These are phyloP conservation scores for Ciconia boyciana DNA, from an alignment of 2,113 vertebrate species.

Conservation along the genomic window DNA sequence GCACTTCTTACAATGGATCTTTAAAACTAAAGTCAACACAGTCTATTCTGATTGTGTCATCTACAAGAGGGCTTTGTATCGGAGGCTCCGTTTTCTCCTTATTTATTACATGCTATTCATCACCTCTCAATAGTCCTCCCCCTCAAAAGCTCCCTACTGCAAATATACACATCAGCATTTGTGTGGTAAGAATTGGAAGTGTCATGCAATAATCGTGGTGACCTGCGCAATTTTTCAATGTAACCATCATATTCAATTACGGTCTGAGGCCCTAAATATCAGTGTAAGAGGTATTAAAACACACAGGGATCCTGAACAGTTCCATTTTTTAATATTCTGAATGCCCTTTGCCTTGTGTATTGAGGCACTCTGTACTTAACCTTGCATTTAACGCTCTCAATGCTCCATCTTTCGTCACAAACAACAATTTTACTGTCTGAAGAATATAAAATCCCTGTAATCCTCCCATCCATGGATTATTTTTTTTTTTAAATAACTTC, in stretches of 20 bases:
- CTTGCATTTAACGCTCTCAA: background rate
- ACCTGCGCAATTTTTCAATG: background rate
- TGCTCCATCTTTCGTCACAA: background rate
- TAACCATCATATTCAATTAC: background rate
- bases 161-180: background rate
- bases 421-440: background rate
- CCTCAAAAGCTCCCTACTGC: background rate
- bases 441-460: conserved; percentile 9
- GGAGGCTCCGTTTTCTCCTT: background rate
- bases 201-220: background rate
- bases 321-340: background rate
- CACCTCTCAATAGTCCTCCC: background rate
- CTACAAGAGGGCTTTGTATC: conserved; percentile 36
- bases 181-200: background rate
- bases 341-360: background rate
- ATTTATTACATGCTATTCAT: conserved; percentile 14
- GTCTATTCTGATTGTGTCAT: background rate
- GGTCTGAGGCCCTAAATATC: background rate
- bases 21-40: background rate
- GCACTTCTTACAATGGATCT: conserved; percentile 1
- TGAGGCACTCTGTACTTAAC: background rate
- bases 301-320: background rate
- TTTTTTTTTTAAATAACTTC: background rate
- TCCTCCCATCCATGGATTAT: background rate
- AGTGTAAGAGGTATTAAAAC: background rate